Evolutionary conservation across 1,140 invertebrate species (phyloP).

Genomic region (Rhynchophorus ferrugineus): DNA sequence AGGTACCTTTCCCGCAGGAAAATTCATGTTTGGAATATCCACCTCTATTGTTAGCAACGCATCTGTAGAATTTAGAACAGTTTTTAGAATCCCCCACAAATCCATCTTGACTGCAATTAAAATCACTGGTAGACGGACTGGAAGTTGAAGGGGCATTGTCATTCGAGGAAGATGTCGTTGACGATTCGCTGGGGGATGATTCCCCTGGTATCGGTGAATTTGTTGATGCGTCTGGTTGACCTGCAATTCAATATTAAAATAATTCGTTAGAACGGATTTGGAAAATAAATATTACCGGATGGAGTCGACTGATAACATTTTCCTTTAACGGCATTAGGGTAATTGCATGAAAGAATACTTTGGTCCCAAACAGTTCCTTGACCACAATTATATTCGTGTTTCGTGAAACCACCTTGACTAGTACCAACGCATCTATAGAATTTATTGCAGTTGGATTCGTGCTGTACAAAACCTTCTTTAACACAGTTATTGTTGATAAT

Average conservation of each 20-base stretch:
- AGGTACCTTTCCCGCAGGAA: constrained; percentile 59
- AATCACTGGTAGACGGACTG: too few species aligned
- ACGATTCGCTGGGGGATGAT: constrained; percentile 3
- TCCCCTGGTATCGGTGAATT: background rate
- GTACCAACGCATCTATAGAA: constrained; percentile 70
- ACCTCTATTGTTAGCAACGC: constrained; percentile 47
- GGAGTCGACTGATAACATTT: constrained; percentile 12
- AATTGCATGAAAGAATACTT: constrained; percentile 55
- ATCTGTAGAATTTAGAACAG: constrained; percentile 72
- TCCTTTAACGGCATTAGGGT: constrained; percentile 17
- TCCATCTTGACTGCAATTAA: constrained; percentile 49
- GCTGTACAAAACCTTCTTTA: constrained; percentile 58
- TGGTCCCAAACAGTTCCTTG: constrained; percentile 67
- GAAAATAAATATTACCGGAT: background rate
- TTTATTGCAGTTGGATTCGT: constrained; percentile 61
- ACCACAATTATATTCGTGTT: constrained; percentile 62
- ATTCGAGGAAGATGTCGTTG: background rate
- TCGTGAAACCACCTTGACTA: constrained; percentile 43
- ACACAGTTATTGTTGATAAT: constrained; percentile 34
- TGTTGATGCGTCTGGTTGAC: background rate
- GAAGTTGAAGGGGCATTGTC: constrained; percentile 6
- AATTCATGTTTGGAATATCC: constrained; percentile 58
- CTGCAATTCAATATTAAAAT: background rate
- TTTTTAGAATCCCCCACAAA: constrained; percentile 59
- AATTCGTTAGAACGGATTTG: background rate